Percentiles rank a stretch among this genome's conserved stretches.
phyloP scores from a whole-genome alignment of 2,888 invertebrate genomes.

The Carabus problematicus region DNA sequence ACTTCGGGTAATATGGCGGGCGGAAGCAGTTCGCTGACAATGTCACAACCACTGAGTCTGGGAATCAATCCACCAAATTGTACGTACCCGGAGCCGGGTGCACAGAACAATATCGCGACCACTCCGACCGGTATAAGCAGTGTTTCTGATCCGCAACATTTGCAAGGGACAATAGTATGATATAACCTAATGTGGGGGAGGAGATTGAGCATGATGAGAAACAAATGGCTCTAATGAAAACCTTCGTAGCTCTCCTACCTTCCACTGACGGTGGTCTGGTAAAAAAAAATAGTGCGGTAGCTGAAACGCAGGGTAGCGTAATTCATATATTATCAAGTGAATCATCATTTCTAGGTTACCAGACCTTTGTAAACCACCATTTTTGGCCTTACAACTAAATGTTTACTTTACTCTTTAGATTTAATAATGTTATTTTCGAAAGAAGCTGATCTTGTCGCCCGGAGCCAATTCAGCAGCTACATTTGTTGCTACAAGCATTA shows the following conservation, averaged over 20 bases:
- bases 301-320: slow-evolving; percentile 12
- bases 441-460: too few species aligned
- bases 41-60: slow-evolving; percentile 51
- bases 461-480: too few species aligned
- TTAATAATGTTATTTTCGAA: too few species aligned
- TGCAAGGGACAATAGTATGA: slow-evolving; percentile 94
- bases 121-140: slow-evolving; percentile 58
- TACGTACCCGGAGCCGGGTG: slow-evolving; percentile 49
- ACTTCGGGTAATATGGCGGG: slow-evolving; percentile 30
- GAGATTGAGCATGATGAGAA: slow-evolving; percentile 80
- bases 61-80: slow-evolving; percentile 52
- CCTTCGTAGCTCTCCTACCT: slow-evolving; percentile 44
- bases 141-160: slow-evolving; percentile 71
- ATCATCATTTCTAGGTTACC: slow-evolving; percentile 24
- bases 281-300: slow-evolving; percentile 18
- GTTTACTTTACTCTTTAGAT: too few species aligned
- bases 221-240: slow-evolving; percentile 72
- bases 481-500: too few species aligned
- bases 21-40: slow-evolving; percentile 46
- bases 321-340: background rate
- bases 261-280: slow-evolving; percentile 36
- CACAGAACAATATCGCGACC: slow-evolving; percentile 51
- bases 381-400: slow-evolving; percentile 56
- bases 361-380: slow-evolving; percentile 52
- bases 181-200: slow-evolving; percentile 94